phyloP scores from a whole-genome alignment of 2,113 vertebrate species.

The Arenaria interpres region DNA sequence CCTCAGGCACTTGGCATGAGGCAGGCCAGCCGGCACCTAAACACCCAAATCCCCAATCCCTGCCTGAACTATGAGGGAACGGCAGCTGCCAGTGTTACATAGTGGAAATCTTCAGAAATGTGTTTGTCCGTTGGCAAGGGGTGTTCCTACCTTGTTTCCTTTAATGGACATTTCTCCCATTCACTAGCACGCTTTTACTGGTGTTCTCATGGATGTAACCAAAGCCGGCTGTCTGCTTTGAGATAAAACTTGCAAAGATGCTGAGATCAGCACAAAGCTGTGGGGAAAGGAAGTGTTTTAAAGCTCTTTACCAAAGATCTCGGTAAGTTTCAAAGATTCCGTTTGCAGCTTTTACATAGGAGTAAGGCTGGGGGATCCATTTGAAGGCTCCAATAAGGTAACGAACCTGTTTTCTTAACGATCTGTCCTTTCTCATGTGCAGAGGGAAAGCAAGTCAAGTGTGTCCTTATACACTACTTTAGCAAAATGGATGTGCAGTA shows the following conservation, averaged over 20 bases:
- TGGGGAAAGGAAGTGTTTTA: not conserved
- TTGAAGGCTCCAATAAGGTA: not conserved
- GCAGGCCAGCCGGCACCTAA: not conserved
- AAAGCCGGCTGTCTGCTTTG: not conserved
- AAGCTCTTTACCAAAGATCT: not conserved
- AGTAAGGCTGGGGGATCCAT: not conserved
- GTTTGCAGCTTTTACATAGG: not conserved
- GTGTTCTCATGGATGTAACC: not conserved
- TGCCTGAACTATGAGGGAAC: not conserved
- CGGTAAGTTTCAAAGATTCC: not conserved
- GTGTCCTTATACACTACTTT: conserved; percentile 47
- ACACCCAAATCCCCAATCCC: not conserved
- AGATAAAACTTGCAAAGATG: not conserved
- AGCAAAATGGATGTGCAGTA: conserved; percentile 50
- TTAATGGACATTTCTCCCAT: not conserved
- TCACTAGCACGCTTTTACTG: not conserved
- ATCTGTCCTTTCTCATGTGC: conserved; percentile 25
- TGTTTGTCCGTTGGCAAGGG: not conserved
- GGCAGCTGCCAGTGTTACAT: not conserved
- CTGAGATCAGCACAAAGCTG: not conserved
- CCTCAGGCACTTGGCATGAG: not conserved
- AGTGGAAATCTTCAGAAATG: not conserved
- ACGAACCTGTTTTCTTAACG: not conserved
- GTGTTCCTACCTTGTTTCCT: not conserved
- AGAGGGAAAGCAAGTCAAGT: conserved; percentile 39